A percentile compares a stretch with the other conserved stretches of the same genome.
Evolutionary conservation across 2,797 vertebrate species (phyloP).

Genomic region (Esox masquinongy): DNA sequence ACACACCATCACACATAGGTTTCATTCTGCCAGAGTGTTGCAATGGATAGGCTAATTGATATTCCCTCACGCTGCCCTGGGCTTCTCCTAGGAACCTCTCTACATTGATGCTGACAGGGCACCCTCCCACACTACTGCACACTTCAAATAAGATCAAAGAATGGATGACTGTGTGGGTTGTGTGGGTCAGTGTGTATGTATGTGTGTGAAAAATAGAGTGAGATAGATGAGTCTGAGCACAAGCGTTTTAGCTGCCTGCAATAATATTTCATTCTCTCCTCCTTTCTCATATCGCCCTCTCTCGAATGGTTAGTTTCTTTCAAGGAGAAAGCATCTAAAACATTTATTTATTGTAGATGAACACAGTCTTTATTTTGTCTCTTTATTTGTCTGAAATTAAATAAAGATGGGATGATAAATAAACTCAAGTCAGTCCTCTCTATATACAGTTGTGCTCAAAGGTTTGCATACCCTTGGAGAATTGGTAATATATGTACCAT

Average conservation of each 20-base stretch:
- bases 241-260: constrained; percentile 37
- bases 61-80: constrained; percentile 71
- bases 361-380: too few relatives aligned
- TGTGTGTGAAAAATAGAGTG: background rate
- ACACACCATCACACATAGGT: constrained; percentile 9
- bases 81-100: constrained; percentile 71
- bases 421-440: too few relatives aligned
- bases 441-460: too few relatives aligned
- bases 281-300: background rate
- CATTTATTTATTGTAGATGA: too few relatives aligned
- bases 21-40: constrained; percentile 42
- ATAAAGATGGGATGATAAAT: too few relatives aligned
- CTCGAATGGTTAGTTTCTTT: background rate
- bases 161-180: constrained; percentile 33
- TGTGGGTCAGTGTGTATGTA: constrained; percentile 4
- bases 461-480: too few relatives aligned
- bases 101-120: constrained; percentile 72
- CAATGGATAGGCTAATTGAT: constrained; percentile 66
- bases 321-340: background rate
- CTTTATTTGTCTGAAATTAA: too few relatives aligned
- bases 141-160: constrained; percentile 74
- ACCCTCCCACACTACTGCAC: constrained; percentile 69
- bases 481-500: too few relatives aligned
- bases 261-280: background rate
- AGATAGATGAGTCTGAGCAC: constrained; percentile 12